Percentiles rank a stretch among this genome's conserved stretches.
phyloP scores from a whole-genome alignment of 1,140 invertebrate genomes.

The Caligus rogercresseyi region DNA sequence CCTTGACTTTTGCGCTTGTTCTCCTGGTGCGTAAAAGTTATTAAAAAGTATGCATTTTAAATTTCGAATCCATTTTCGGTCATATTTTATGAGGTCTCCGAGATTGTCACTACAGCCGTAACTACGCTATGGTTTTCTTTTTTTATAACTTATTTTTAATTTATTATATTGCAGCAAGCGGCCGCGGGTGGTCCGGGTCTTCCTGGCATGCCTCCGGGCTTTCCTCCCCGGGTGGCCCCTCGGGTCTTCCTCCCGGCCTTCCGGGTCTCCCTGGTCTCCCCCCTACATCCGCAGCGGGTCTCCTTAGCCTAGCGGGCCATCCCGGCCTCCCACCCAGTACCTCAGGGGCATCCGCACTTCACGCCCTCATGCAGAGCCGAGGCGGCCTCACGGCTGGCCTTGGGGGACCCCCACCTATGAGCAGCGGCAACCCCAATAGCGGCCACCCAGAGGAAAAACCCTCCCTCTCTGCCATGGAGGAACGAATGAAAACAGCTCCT shows the following conservation, averaged over 20 bases:
- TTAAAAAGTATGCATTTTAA: no score
- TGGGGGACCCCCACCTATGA: slow-evolving; percentile 14
- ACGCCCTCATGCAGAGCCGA: not conserved
- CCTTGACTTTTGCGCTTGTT: no score
- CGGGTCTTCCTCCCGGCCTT: slow-evolving; percentile 47
- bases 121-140: no score
- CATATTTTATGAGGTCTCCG: no score
- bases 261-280: slow-evolving; percentile 40
- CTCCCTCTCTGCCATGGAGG: slow-evolving; percentile 14
- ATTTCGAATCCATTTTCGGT: no score
- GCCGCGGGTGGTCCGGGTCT: slow-evolving; percentile 16
- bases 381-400: not conserved
- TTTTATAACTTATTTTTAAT: no score
- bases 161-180: slow-evolving; percentile 25
- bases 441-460: slow-evolving; percentile 8
- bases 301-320: slow-evolving; percentile 27
- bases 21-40: no score
- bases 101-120: no score
- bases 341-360: slow-evolving; percentile 21
- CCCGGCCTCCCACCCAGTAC: slow-evolving; percentile 23
- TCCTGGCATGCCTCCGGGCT: slow-evolving; percentile 28
- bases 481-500: slow-evolving; percentile 16
- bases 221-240: slow-evolving; percentile 40
- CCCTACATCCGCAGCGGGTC: slow-evolving; percentile 28
- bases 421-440: not conserved